Base-by-base conservation (phyloP, 2,888 invertebrate species). In the Actias luna region DNA sequence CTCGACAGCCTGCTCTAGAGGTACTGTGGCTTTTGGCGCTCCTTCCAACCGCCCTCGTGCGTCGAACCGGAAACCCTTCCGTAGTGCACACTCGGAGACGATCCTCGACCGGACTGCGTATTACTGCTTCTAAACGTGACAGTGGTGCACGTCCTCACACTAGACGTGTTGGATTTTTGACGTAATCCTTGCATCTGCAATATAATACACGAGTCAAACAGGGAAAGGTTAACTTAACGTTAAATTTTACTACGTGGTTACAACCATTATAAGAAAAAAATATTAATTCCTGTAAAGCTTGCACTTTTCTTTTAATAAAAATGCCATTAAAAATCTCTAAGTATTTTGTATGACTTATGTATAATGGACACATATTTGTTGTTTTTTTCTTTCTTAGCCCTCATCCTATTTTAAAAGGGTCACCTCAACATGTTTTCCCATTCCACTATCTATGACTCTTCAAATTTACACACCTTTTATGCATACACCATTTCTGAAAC, bases 141-240 rank as follows among this genome's bases (percentile, higher is more conserved):
- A 0, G 91, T 89, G 1, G 89, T 90, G 60, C 88, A 85, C 0
- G 91, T 90, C 2, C 87, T 66, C 70, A 83, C 74, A 67, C 91
- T 91, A 85, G 89, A 91, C 82, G 90, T 89, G 87, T 88, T 90
- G 82, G 88, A 89, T 70, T 90, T 92, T 89, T 89, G 90, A 81
- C 88, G 90, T 72, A 91, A 79, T 52, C 90, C 91, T 82, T 90
- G 91, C 91, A 91, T 91, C 92, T 92, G 85, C 31, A 73, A 79
- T 39, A 33, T 33, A 33, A 33, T 33, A 7, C 33, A 33, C 33
- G 33, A 33, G 33, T 5, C 33, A 7, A 33, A 33, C 8, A 33
- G 5, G 5, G 8, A 33, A 8, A 33, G 33, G 1, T 22, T 3
- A 22, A 22, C 1, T 46, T 22, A 46, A 8, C 8, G 25, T 8